Evolutionary conservation across 1,140 invertebrate species (phyloP).

Genomic region (Caligus rogercresseyi): DNA sequence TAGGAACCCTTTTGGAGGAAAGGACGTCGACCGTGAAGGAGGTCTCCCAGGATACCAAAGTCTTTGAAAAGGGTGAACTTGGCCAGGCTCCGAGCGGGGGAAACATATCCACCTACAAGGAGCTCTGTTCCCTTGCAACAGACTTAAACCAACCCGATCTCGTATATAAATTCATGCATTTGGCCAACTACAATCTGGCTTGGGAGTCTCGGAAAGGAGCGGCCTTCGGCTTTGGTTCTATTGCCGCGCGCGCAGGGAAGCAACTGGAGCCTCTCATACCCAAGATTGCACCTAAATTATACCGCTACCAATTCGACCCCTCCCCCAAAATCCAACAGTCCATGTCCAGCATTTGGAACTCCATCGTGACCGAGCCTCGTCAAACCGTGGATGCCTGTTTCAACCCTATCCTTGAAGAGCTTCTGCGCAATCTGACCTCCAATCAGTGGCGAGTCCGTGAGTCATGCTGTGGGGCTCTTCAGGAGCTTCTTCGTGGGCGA

Average conservation of each 20-base stretch:
- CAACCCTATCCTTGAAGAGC: constrained; percentile 16
- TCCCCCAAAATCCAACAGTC: constrained; percentile 72
- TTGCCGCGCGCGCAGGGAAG: constrained; percentile 56
- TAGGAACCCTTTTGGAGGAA: constrained; percentile 59
- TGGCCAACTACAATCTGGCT: constrained; percentile 77
- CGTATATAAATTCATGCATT: constrained; percentile 83
- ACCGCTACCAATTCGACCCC: constrained; percentile 66
- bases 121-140: constrained; percentile 75
- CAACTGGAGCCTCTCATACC: constrained; percentile 60
- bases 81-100: constrained; percentile 64
- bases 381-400: constrained; percentile 42
- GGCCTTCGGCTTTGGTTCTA: constrained; percentile 71
- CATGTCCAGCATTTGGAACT: constrained; percentile 78
- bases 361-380: constrained; percentile 62
- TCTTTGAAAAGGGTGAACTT: constrained; percentile 69
- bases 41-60: constrained; percentile 57
- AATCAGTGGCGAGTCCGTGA: constrained; percentile 70
- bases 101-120: constrained; percentile 74
- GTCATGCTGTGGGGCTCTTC: constrained; percentile 67
- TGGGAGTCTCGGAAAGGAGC: constrained; percentile 79
- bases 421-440: constrained; percentile 30
- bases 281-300: constrained; percentile 69
- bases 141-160: constrained; percentile 85
- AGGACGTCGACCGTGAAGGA: constrained; percentile 43
- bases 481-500: constrained; percentile 51